Conservation (phyloP, 2,797 vertebrate species). For the Takifugu ocellatus region DNA sequence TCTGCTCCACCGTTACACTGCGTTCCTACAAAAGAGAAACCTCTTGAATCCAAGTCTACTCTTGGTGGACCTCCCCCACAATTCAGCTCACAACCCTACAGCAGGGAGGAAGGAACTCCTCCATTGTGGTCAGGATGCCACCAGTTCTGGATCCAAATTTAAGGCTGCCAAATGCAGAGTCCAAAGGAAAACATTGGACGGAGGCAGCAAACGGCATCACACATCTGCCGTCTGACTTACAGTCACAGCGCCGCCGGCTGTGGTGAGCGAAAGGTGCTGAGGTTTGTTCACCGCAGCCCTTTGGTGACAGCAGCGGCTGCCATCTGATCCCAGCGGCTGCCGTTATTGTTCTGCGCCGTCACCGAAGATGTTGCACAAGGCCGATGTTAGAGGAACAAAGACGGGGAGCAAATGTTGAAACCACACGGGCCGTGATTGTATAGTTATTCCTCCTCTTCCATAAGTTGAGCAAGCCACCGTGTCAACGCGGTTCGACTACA, state of each 20-base stretch:
- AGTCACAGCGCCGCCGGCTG: constrained; percentile 2
- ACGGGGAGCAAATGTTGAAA: background rate
- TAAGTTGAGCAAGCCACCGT: constrained; percentile 1
- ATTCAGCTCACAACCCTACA: constrained; percentile 32
- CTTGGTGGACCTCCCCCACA: constrained; percentile 50
- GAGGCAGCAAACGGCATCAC: constrained; percentile 23
- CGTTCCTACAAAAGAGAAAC: too few relatives aligned
- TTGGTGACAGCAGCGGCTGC: background rate
- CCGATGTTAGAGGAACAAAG: background rate
- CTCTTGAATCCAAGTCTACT: too few relatives aligned
- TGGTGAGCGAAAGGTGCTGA: constrained; percentile 6
- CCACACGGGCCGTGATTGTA: background rate
- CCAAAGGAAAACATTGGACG: constrained; percentile 44
- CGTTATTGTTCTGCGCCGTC: background rate
- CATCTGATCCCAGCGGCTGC: constrained; percentile 3
- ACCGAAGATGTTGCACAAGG: too few relatives aligned
- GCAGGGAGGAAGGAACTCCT: constrained; percentile 62
- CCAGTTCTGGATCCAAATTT: constrained; percentile 36
- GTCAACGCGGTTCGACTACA: constrained; percentile 21
- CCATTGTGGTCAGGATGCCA: constrained; percentile 54
- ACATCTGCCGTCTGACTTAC: constrained; percentile 15
- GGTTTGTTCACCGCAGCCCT: constrained; percentile 10
- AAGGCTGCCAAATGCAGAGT: constrained; percentile 36
- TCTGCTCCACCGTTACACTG: too few relatives aligned
- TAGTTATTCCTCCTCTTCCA: background rate